These are phyloP conservation scores for Chaetodon trifascialis DNA, from an alignment of 2,113 vertebrate genomes.

Conservation along the genomic window DNA sequence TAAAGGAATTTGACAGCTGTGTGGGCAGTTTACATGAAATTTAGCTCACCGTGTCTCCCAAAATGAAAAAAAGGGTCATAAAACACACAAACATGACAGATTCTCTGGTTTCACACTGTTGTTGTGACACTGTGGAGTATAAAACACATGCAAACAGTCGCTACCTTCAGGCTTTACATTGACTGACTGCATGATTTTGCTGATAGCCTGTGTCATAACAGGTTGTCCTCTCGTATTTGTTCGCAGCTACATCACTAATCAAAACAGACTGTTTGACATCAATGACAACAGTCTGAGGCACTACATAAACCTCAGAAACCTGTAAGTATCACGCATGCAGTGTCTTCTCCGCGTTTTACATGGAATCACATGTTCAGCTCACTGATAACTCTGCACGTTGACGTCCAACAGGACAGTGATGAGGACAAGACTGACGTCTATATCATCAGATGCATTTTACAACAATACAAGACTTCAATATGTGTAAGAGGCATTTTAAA, in stretches of 20 bases:
- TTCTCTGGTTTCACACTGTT: background rate
- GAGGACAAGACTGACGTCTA: slow-evolving; percentile 89
- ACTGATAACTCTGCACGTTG: slow-evolving; percentile 31
- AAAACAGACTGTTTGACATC: slow-evolving; percentile 90
- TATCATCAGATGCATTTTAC: slow-evolving; percentile 92
- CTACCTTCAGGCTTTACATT: background rate
- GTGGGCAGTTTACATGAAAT: background rate
- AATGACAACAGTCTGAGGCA: slow-evolving; percentile 92
- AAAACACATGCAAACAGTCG: background rate
- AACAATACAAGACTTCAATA: slow-evolving; percentile 94
- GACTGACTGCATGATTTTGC: background rate
- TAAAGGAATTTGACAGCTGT: slow-evolving; percentile 1
- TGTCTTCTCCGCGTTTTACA: background rate
- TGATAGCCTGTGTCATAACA: background rate
- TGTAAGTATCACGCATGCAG: slow-evolving; percentile 88
- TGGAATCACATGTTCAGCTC: background rate
- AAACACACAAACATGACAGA: background rate
- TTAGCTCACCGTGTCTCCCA: background rate
- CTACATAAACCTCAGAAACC: slow-evolving; percentile 93
- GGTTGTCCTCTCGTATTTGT: slow-evolving; percentile 15
- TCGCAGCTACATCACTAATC: slow-evolving; percentile 94
- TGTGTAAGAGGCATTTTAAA: slow-evolving; percentile 87
- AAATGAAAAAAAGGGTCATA: background rate
- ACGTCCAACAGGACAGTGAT: slow-evolving; percentile 90
- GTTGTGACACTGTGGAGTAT: background rate